Percentiles rank a stretch among this genome's conserved stretches.
These are phyloP conservation scores for Ovibos moschatus DNA, from an alignment of 2,113 vertebrate genomes.

Conservation along the genomic window DNA sequence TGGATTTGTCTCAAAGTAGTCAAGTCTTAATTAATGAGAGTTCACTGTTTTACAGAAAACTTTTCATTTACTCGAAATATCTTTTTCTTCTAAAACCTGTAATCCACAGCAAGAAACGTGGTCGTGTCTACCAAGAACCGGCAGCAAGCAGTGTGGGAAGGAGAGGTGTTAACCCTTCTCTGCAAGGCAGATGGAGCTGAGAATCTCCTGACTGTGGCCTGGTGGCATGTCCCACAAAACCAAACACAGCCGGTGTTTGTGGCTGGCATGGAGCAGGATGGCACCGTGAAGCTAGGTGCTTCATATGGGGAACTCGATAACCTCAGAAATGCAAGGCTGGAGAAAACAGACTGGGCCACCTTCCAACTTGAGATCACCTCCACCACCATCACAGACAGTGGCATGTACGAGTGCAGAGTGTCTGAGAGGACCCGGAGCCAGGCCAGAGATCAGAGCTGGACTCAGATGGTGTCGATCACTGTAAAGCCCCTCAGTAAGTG, in stretches of 20 bases:
- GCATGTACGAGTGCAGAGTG: conserved; percentile 82
- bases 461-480: conserved; percentile 58
- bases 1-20: neutral
- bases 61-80: neutral
- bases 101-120: conserved; percentile 80
- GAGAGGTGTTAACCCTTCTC: conserved; percentile 78
- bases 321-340: conserved; percentile 46
- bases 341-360: conserved; percentile 55
- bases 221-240: conserved; percentile 77
- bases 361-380: conserved; percentile 84
- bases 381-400: conserved; percentile 36
- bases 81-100: conserved; percentile 35
- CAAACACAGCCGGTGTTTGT: conserved; percentile 27
- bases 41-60: neutral
- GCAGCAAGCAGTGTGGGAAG: conserved; percentile 51
- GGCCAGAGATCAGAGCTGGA: conserved; percentile 51
- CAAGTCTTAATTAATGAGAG: neutral
- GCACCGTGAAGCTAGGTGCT: conserved; percentile 63
- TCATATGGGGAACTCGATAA: neutral
- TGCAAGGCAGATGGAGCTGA: conserved; percentile 78
- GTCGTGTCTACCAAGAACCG: conserved; percentile 68
- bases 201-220: conserved; percentile 81
- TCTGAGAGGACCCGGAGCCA: conserved; percentile 70
- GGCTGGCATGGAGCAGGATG: conserved; percentile 78
- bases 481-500: conserved; percentile 82